Conservation (phyloP, 2,888 invertebrate species). For the Lasioglossum vierecki region DNA sequence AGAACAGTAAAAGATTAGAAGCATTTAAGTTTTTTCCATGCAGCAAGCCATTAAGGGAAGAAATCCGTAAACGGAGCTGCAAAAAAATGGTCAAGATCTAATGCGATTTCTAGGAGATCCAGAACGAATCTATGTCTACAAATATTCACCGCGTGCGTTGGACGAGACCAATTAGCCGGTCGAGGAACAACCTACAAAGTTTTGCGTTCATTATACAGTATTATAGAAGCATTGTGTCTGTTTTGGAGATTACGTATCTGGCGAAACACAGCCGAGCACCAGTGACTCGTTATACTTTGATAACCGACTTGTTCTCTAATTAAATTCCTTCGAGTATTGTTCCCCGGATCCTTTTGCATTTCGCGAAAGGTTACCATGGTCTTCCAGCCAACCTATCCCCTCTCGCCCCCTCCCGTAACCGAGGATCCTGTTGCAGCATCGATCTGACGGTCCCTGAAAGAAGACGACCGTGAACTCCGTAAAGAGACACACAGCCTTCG, state of each 20-base stretch:
- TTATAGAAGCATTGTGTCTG: not conserved
- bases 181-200: not conserved
- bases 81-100: too few species aligned
- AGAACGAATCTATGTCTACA: not conserved
- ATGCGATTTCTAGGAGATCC: not conserved
- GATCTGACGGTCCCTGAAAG: constrained; percentile 65
- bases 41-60: too few species aligned
- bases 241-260: not conserved
- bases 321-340: not conserved
- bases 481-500: constrained; percentile 51
- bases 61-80: too few species aligned
- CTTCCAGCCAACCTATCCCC: not conserved
- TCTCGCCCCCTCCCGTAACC: constrained; percentile 6
- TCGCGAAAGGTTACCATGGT: constrained; percentile 11
- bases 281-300: not conserved
- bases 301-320: not conserved
- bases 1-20: too few species aligned
- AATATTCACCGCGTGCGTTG: not conserved
- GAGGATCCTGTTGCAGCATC: constrained; percentile 64
- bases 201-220: not conserved
- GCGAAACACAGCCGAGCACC: not conserved
- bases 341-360: not conserved
- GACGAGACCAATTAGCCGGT: not conserved
- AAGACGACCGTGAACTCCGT: constrained; percentile 67
- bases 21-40: too few species aligned